phyloP scores from a whole-genome alignment of 92 coral and sea anemone species.

The Isaurus tuberculatus region DNA sequence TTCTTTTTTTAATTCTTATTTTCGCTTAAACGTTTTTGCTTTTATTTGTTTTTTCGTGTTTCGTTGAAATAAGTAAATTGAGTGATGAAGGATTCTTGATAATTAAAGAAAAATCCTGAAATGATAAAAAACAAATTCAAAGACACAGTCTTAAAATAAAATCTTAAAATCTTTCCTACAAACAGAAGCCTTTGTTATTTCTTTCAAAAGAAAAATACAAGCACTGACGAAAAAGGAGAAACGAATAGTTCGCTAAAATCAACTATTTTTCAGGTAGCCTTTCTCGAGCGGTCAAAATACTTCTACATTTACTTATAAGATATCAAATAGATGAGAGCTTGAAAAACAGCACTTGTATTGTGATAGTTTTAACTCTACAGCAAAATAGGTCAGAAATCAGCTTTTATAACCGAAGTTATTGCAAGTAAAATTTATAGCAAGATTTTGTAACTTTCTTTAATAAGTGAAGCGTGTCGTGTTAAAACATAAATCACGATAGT shows the following conservation, averaged over 20 bases:
- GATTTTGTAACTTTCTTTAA: slow-evolving; percentile 9
- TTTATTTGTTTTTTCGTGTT: no score
- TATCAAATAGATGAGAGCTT: background rate
- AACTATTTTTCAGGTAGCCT: background rate
- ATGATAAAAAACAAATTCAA: no score
- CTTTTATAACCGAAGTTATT: background rate
- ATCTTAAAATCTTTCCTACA: no score
- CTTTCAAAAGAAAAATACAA: background rate
- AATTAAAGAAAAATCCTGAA: no score
- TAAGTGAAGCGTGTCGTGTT: slow-evolving; percentile 8
- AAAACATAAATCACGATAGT: slow-evolving; percentile 42
- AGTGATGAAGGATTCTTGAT: no score
- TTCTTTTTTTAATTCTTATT: no score
- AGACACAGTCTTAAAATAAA: background rate
- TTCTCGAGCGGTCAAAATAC: background rate
- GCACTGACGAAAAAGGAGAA: no score
- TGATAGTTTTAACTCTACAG: background rate
- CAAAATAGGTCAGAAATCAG: slow-evolving; percentile 14
- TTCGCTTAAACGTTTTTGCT: no score
- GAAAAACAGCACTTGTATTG: background rate
- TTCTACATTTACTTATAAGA: background rate
- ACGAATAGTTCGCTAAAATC: no score
- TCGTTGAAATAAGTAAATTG: no score
- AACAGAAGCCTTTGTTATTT: background rate
- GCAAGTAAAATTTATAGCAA: background rate